Evolutionary conservation across 2,888 invertebrate genomes (phyloP), one percentile per base, ranked within the genome.

Genomic region (Sphaeridia pumilis): DNA sequence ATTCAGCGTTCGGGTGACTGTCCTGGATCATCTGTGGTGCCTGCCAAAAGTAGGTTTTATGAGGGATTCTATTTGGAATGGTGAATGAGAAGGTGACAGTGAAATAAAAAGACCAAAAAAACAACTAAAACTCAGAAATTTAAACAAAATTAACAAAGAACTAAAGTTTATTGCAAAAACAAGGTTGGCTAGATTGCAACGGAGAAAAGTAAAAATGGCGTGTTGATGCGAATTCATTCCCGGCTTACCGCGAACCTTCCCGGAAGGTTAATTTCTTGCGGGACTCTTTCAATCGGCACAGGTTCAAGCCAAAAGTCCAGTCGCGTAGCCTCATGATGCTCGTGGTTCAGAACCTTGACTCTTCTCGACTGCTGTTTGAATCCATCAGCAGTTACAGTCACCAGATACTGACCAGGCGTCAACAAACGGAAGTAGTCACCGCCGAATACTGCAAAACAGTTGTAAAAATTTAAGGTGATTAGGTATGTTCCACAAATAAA

Each of bases 351-450:
- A 2, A 86, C 81, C 7, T 73, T 74, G 5, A 82, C 77, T 34
- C 76, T 72, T 63, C 78, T 75, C 3, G 78, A 76, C 36, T 76
- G 75, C 0, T 83, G 78, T 66, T 79, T 75, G 72, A 81, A 86
- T 12, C 84, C 84, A 22, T 79, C 75, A 62, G 78, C 78, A 53
- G 72, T 75, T 12, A 80, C 86, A 0, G 81, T 81, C 57, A 89
- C 74, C 67, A 80, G 78, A 71, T 89, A 89, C 61, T 75, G 73
- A 2, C 89, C 89, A 27, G 84, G 80, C 0, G 83, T 82, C 59
- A 90, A 72, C 22, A 89, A 75, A 0, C 89, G 78, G 72, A 74
- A 80, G 69, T 80, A 82, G 67, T 82, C 82, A 1, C 82, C 82
- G 60, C 74, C 78, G 44, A 75, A 74, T 48, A 80, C 83, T 82